phyloP scores from a whole-genome alignment of 2,113 vertebrate species.

The Grallaria varia region DNA sequence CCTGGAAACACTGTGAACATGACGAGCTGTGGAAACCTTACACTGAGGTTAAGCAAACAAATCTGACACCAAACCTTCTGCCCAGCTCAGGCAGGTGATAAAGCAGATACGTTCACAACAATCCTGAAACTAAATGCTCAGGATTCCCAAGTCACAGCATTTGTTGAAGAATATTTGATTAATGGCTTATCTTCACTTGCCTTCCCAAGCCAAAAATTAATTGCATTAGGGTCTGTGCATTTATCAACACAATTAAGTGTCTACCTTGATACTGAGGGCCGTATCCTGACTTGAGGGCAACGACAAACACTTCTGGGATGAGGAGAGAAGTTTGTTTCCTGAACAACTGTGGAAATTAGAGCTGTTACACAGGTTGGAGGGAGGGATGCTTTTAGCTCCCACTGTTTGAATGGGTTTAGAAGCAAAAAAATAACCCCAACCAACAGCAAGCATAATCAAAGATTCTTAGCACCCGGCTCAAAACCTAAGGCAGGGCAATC shows the following conservation, averaged over 20 bases:
- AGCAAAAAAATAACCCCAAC: not conserved
- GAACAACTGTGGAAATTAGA: not conserved
- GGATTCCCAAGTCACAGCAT: not conserved
- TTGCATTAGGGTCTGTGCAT: fast-evolving
- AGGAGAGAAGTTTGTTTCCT: not conserved
- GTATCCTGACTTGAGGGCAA: not conserved
- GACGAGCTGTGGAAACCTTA: slow-evolving; percentile 26
- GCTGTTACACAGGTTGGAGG: not conserved
- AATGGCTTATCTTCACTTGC: not conserved
- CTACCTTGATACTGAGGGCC: not conserved
- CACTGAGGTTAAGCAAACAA: slow-evolving; percentile 20
- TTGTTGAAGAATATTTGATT: not conserved
- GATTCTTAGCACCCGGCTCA: not conserved
- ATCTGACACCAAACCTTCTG: slow-evolving; percentile 18
- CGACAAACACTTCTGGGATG: not conserved
- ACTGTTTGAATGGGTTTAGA: not conserved
- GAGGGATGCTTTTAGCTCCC: not conserved
- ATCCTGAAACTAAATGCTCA: not conserved
- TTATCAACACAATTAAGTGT: not conserved
- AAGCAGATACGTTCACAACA: not conserved
- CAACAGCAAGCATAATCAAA: not conserved
- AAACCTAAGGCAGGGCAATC: not conserved
- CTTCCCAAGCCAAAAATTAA: not conserved
- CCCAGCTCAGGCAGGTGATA: not conserved
- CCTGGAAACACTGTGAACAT: not conserved